Evolutionary conservation across 2,888 invertebrate species (phyloP), one percentile per base, ranked within the genome.

Genomic region (Apodemia mormo): DNA sequence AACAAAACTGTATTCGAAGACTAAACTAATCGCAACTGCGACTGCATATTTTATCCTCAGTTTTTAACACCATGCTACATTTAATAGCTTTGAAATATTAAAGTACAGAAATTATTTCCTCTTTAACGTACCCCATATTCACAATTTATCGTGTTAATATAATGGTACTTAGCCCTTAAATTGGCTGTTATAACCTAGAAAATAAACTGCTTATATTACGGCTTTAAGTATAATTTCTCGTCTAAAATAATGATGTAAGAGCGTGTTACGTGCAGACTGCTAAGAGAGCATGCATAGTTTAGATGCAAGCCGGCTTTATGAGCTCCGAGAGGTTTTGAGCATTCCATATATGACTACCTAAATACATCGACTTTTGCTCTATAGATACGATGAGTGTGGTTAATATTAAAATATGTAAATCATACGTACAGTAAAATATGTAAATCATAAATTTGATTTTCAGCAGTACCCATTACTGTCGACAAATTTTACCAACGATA

Each of bases 221-320:
- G 61, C 58, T 61, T 30, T 30, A 30, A 61, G 61, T 61, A 33
- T 33, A 61, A 61, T 61, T 61, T 61, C 58, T 61, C 58, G 29
- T 61, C 30, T 61, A 61, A 61, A 61, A 61, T 61, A 61, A 61
- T 61, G 58, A 61, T 33, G 4, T 61, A 61, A 61, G 58, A 61
- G 58, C 58, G 33, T 58, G 12, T 12, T 33, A 58, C 58, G 58
- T 12, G 58, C 29, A 58, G 9, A 58, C 56, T 58, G 9, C 30
- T 58, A 58, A 30, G 12, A 30, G 58, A 58, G 30, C 58, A 56
- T 58, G 58, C 58, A 58, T 58, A 58, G 58, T 58, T 58, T 30
- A 58, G 12, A 30, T 58, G 58, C 56, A 30, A 58, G 30, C 58
- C 58, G 9, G 58, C 29, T 58, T 58, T 29, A 58, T 30, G 58